Evolutionary conservation across 2,888 invertebrate species (phyloP).

Genomic region (Chironomus riparius): DNA sequence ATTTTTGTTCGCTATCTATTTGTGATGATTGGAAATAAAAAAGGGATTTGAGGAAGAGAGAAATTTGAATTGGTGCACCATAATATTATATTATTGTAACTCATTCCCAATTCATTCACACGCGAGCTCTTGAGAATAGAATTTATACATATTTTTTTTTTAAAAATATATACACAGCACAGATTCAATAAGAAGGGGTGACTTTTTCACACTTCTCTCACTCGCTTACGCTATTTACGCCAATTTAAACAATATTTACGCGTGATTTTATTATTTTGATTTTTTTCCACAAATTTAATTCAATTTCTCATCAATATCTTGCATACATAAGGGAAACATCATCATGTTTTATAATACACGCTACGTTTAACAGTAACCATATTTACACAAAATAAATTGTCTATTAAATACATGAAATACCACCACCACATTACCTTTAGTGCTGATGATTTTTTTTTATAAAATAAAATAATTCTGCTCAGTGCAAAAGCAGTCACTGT

Average conservation of each 20-base stretch:
- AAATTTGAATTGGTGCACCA: neutral
- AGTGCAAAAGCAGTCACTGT: neutral
- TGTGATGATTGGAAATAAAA: neutral
- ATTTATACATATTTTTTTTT: neutral
- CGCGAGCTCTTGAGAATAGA: neutral
- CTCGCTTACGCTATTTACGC: conserved; percentile 9
- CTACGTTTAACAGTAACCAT: conserved; percentile 21
- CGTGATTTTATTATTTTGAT: conserved; percentile 26
- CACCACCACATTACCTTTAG: neutral
- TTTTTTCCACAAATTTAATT: conserved; percentile 26
- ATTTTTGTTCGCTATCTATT: neutral
- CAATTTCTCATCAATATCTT: conserved; percentile 14
- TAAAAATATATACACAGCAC: neutral
- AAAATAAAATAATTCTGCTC: neutral
- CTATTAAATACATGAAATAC: conserved; percentile 10
- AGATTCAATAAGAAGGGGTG: neutral
- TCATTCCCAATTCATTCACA: neutral
- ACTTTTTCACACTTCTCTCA: neutral
- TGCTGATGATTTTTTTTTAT: neutral
- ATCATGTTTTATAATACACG: neutral
- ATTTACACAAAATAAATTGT: conserved; percentile 28
- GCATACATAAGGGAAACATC: neutral
- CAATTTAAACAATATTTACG: conserved; percentile 27
- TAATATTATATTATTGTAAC: neutral
- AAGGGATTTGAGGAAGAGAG: neutral